A percentile compares a stretch with the other conserved stretches of the same genome.
Evolutionary conservation across 2,797 vertebrate genomes (phyloP).

Genomic region (Harpagifer antarcticus): DNA sequence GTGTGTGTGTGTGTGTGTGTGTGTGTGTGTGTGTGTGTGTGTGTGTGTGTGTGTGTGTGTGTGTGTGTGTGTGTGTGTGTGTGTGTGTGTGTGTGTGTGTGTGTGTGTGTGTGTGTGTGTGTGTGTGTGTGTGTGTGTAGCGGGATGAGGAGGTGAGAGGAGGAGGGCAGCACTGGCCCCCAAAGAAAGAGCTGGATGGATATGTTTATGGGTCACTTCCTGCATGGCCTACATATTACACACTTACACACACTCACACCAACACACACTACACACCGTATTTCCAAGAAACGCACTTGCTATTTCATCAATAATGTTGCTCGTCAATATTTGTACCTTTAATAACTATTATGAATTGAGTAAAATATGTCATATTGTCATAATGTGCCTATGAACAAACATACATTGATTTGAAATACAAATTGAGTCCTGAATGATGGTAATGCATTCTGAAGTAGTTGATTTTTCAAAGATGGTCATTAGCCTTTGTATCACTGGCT

Average conservation of each 20-base stretch:
- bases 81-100: slow-evolving; percentile 22
- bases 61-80: slow-evolving; percentile 34
- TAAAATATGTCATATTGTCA: background rate
- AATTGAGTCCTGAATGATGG: background rate
- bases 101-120: slow-evolving; percentile 36
- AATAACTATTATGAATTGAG: slow-evolving; percentile 1
- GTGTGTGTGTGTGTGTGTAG: slow-evolving; percentile 11
- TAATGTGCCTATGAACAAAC: background rate
- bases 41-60: slow-evolving; percentile 40
- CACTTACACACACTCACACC: slow-evolving; percentile 56
- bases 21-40: slow-evolving; percentile 6
- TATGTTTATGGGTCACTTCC: slow-evolving; percentile 99
- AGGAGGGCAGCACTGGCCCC: slow-evolving; percentile 88
- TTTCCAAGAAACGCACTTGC: slow-evolving; percentile 44
- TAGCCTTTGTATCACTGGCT: background rate
- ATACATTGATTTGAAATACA: background rate
- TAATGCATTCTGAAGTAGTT: slow-evolving; percentile 1
- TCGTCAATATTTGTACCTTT: slow-evolving; percentile 1
- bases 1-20: slow-evolving; percentile 1
- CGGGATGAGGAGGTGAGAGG: slow-evolving; percentile 63
- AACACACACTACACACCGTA: slow-evolving; percentile 22
- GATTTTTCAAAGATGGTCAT: background rate
- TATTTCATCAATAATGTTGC: slow-evolving; percentile 53
- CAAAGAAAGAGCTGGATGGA: slow-evolving; percentile 91
- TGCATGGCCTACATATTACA: slow-evolving; percentile 90